A percentile compares a stretch with the other conserved stretches of the same genome.
Conservation (phyloP, 2,888 invertebrate genomes). For the Meteorus cinctellus region DNA sequence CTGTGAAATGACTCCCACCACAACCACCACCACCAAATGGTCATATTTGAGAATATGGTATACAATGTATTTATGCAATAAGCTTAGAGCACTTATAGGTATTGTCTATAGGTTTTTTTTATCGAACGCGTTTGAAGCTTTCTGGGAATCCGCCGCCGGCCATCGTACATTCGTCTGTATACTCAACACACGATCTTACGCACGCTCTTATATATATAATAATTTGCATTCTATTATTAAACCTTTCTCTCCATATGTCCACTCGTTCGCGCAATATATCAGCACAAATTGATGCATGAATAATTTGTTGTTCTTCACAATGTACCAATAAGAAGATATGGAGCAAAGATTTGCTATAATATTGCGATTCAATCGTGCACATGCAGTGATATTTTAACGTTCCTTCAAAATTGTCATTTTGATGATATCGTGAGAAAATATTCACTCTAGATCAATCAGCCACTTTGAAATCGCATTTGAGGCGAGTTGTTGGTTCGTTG, state of each 20-base stretch:
- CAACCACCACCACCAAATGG: no score
- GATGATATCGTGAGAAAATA: no score
- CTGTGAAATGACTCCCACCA: no score
- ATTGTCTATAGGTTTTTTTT: conserved; percentile 12
- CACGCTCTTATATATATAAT: background rate
- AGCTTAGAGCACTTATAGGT: background rate
- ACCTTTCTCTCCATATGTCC: background rate
- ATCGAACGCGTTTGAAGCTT: conserved; percentile 11
- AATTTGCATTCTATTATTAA: conserved; percentile 29
- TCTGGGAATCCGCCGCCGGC: conserved; percentile 15
- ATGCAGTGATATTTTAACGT: no score
- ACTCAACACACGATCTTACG: background rate
- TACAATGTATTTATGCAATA: background rate
- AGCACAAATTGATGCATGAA: background rate
- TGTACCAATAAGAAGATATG: no score
- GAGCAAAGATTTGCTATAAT: no score
- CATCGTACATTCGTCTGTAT: background rate
- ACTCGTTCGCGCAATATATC: conserved; percentile 6
- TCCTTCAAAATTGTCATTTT: no score
- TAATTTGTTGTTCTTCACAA: background rate
- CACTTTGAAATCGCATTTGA: no score
- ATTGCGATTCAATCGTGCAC: no score
- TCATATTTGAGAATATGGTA: background rate
- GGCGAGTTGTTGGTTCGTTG: no score
- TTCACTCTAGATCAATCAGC: no score